Base-by-base conservation (phyloP, 64 coral and sea anemone species). In the Montipora cactus region DNA sequence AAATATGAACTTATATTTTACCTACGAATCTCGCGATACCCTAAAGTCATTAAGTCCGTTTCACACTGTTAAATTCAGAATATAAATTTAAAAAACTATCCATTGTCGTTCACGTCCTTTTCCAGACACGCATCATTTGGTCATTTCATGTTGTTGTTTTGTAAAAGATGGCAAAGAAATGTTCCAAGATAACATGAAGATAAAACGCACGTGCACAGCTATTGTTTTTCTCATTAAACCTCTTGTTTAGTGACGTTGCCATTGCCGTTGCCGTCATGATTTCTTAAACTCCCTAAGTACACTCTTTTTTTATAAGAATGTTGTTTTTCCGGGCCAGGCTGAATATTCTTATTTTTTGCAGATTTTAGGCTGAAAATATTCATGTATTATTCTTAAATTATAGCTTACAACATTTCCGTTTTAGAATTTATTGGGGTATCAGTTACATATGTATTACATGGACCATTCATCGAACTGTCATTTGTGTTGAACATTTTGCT, bases 91-190 rank as follows among this genome's bases (percentile, higher is more conserved):
- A 69, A 69, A 69, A 16, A 69, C 5, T 69, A 69, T 15, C 67
- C 67, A 0, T 69, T 20, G 67, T 15, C 14, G 14, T 69, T 69
- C 67, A 20, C 67, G n/a, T 69, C n/a, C 67, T 69, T 20, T 20
- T 19, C 11, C 14, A 69, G 5, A 10, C 52, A 69, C 67, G 67
- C 67, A 16, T 4, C 21, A 21, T 69, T 69, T 69, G 67, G 67
- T 69, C 67, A 69, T 69, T 69, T 69, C 67, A 69, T 20, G 67
- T 69, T 69, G 67, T 69, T 69, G 67, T 69, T 20, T 69, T 69
- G 15, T 55, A 55, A 55, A 69, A 16, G n/a, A 69, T 20, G 67
- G 67, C 67, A 69, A 19, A 69, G 67, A 69, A 69, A 69, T 69
- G 67, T 69, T 15, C 67, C 67, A 15, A 69, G 67, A 69, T 55